A percentile compares a stretch with the other conserved stretches of the same genome.
phyloP scores from a whole-genome alignment of 2,888 invertebrate species.

The Nasonovia ribisnigri region DNA sequence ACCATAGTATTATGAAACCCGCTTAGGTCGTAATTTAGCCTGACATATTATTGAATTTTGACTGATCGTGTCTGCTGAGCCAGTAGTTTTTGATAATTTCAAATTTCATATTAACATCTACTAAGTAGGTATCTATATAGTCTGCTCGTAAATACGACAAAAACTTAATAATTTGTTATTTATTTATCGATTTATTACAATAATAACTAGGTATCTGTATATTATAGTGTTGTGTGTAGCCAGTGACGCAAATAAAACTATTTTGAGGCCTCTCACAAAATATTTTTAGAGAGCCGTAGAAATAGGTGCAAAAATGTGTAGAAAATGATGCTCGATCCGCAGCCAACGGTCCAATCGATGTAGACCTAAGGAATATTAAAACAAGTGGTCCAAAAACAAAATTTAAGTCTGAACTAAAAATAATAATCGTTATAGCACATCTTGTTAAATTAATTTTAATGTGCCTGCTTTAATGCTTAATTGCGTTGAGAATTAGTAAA shows the following conservation, averaged over 20 bases:
- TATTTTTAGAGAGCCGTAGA: no score
- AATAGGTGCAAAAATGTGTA: not conserved
- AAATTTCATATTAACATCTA: not conserved
- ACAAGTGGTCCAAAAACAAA: not conserved
- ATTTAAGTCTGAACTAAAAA: not conserved
- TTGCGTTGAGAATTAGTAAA: not conserved
- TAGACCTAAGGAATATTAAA: not conserved
- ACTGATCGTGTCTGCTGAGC: no score
- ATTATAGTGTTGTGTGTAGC: not conserved
- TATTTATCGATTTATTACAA: not conserved
- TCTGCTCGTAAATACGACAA: not conserved
- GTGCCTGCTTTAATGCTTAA: not conserved
- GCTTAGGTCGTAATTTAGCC: not conserved
- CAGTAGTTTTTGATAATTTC: not conserved
- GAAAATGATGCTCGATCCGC: not conserved
- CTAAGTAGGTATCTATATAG: not conserved
- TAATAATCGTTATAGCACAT: not conserved
- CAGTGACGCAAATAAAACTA: not conserved
- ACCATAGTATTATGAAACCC: not conserved
- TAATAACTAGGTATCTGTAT: not conserved
- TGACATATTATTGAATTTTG: not conserved
- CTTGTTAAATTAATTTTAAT: not conserved
- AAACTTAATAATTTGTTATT: not conserved
- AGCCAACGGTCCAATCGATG: not conserved
- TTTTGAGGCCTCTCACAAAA: no score